Evolutionary conservation across 53 echinoderm and acorn worm genomes (phyloP).

Genomic region (Mesocentrotus franciscanus): DNA sequence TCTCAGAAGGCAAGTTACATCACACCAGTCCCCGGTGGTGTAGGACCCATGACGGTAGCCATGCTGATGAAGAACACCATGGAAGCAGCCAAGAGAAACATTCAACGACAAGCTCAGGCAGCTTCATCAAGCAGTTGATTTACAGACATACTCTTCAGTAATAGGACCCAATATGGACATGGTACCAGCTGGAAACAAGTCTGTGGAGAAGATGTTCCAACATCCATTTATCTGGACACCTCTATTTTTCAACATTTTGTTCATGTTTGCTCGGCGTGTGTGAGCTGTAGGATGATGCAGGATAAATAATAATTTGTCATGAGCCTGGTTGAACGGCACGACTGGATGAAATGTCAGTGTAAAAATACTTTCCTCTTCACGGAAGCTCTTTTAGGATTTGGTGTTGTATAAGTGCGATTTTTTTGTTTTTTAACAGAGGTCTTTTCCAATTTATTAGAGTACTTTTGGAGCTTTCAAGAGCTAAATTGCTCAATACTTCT

Average conservation of each 20-base stretch:
- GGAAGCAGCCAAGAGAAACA: conserved; percentile 76
- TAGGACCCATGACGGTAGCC: conserved; percentile 94
- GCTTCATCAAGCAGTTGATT: conserved; percentile 26
- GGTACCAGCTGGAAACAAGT: neutral
- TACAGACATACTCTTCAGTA: neutral
- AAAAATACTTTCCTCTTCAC: too few relatives aligned
- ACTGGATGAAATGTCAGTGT: too few relatives aligned
- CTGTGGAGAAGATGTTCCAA: neutral
- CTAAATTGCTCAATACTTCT: too few relatives aligned
- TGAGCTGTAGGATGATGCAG: too few relatives aligned
- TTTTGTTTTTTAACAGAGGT: too few relatives aligned
- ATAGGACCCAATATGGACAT: neutral
- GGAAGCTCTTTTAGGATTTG: too few relatives aligned
- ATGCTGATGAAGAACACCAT: conserved; percentile 97
- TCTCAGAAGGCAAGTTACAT: conserved; percentile 86
- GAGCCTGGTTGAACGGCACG: too few relatives aligned
- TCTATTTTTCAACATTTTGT: neutral
- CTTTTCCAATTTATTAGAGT: too few relatives aligned
- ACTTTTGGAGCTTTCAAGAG: too few relatives aligned
- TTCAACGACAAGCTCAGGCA: conserved; percentile 32
- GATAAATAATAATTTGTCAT: too few relatives aligned
- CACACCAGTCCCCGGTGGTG: conserved; percentile 93
- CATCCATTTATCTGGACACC: neutral
- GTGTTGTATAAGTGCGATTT: too few relatives aligned
- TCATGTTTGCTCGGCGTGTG: too few relatives aligned